Base-by-base conservation (phyloP, 2,113 vertebrate species). In the Alosa alosa region DNA sequence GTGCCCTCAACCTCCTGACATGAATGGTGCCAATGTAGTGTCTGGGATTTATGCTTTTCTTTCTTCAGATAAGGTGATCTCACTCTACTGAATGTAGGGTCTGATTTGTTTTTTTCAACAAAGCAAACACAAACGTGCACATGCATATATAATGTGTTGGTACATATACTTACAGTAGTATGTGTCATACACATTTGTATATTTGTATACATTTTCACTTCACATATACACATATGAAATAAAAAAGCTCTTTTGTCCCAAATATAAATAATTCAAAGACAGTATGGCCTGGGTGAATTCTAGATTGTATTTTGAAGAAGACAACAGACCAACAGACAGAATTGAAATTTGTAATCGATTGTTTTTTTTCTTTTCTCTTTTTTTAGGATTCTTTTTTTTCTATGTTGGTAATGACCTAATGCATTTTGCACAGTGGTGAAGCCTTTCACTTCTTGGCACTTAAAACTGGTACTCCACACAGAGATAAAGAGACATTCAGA, bases 371-470 rank as follows among this genome's bases (percentile, higher is more conserved):
- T 81, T 89, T 91, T 83, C 91, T 91, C 90, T 91, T 88, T 88
- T 84, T 83, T 87, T 41, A 49, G 17, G 89, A 86, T 89, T 44
- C 83, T 85, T 90, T 90, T 90, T 64, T 90, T 92, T 93, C 93
- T 90, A 89, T 91, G 95, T 96, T 96, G 95, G 93, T 95, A 95
- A 96, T 98, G 97, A 98, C 96, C 95, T 97, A 96, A 99, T 97
- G 97, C 97, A 91, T 95, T 98, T 99, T 99, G 97, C 97, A 99
- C 97, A 97, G 94, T 94, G 94, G 95, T 94, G 96, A 96, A 96
- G 96, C 96, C 96, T 96, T 95, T 95, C 94, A 95, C 94, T 92
- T 95, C 95, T 93, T 95, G 95, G 96, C 96, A 96, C 96, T 95
- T 95, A 93, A 93, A 93, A 90, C 89, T 88, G 91, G 95, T 95